Evolutionary conservation across 2,113 vertebrate genomes (phyloP).

Genomic region (Chlamydotis undulata): DNA sequence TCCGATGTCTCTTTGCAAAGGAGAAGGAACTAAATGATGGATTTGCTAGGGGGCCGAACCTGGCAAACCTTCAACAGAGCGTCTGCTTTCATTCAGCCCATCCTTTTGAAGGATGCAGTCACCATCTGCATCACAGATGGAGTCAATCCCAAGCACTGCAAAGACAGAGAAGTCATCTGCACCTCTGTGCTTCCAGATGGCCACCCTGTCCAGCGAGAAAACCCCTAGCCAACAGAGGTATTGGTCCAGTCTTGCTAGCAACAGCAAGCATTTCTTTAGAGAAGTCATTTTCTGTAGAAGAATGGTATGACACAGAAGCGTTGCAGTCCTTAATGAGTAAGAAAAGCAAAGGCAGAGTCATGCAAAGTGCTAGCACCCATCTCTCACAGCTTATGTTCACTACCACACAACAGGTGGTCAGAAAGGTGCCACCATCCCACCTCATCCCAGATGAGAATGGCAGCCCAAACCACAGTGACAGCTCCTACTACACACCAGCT

Average conservation of each 20-base stretch:
- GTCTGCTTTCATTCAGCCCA: not conserved
- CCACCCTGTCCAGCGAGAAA: not conserved
- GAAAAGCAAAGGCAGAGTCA: not conserved
- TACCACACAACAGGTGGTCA: not conserved
- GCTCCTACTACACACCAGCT: rapidly evolving
- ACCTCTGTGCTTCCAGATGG: not conserved
- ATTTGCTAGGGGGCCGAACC: not conserved
- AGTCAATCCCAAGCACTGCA: not conserved
- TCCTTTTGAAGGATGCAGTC: not conserved
- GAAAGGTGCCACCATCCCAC: not conserved
- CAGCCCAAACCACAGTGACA: not conserved
- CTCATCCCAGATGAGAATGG: not conserved
- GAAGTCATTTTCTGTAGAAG: not conserved
- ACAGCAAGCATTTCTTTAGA: not conserved
- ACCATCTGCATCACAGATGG: not conserved
- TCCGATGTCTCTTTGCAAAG: not conserved
- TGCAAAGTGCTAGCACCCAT: not conserved
- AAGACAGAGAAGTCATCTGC: not conserved
- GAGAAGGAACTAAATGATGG: not conserved
- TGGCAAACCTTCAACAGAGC: not conserved
- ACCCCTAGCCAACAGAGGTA: not conserved
- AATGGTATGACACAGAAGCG: rapidly evolving
- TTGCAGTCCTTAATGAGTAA: not conserved
- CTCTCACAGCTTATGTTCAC: not conserved
- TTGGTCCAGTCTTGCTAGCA: not conserved